Evolutionary conservation across 2,113 vertebrate genomes (phyloP).

Genomic region (Syrmaticus mikado): DNA sequence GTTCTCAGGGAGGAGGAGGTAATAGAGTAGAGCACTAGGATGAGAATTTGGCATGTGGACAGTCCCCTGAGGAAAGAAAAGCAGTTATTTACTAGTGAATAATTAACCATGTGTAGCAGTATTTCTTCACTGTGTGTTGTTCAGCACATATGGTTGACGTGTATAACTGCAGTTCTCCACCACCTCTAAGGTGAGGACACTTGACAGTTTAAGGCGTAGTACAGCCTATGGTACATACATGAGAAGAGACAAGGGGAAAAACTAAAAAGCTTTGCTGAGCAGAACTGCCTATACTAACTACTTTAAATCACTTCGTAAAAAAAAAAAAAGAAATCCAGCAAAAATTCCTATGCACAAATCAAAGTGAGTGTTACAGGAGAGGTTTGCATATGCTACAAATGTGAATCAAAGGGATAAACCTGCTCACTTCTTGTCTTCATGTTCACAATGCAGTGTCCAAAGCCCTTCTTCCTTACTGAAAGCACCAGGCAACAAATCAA

Average conservation of each 20-base stretch:
- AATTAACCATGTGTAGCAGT: no score
- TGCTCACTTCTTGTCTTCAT: not conserved
- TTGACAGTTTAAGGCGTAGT: not conserved
- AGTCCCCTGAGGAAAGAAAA: not conserved
- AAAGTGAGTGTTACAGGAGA: not conserved
- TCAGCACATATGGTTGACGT: not conserved
- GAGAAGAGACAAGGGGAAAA: not conserved
- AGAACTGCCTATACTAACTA: not conserved
- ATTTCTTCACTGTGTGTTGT: not conserved
- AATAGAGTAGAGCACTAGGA: fast-evolving
- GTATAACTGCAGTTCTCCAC: not conserved
- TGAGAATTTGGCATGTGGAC: not conserved
- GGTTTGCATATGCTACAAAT: fast-evolving
- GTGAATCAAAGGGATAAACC: not conserved
- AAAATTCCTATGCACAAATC: not conserved
- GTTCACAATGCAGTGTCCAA: not conserved
- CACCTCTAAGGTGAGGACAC: not conserved
- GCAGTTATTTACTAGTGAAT: not conserved
- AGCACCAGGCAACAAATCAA: not conserved
- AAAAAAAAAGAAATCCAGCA: not conserved
- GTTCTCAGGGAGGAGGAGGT: not conserved
- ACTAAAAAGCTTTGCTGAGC: not conserved
- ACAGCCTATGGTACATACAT: not conserved
- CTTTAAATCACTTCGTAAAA: not conserved
- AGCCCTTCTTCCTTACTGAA: not conserved